Evolutionary conservation across 2,888 invertebrate species (phyloP).

Genomic region (Nomada ruficornis): DNA sequence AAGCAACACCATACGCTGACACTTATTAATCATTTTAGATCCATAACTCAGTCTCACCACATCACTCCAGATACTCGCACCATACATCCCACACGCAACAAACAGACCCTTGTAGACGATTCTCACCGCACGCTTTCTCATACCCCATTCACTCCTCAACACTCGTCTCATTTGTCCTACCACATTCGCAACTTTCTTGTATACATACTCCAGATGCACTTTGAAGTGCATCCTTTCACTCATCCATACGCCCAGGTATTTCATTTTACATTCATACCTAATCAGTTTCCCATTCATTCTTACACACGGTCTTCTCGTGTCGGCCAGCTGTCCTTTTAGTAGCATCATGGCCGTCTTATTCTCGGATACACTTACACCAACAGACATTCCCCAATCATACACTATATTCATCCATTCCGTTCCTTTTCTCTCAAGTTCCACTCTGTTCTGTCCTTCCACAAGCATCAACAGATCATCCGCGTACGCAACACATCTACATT

Average conservation of each 20-base stretch:
- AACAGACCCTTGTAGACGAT: too few relatives aligned
- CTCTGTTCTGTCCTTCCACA: not conserved
- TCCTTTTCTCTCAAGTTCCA: not conserved
- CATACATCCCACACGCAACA: too few relatives aligned
- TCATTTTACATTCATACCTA: not conserved
- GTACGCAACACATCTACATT: not conserved
- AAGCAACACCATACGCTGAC: constrained; percentile 1
- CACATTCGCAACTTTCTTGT: too few relatives aligned
- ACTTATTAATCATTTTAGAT: too few relatives aligned
- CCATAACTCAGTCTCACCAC: too few relatives aligned
- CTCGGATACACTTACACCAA: not conserved
- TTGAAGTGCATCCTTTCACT: not conserved
- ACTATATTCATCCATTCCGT: constrained; percentile 1
- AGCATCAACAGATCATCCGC: not conserved
- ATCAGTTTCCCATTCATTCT: not conserved
- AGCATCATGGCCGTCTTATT: not conserved
- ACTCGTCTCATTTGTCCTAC: too few relatives aligned
- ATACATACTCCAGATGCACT: not conserved
- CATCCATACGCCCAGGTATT: constrained; percentile 10
- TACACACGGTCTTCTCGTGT: not conserved
- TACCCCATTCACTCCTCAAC: too few relatives aligned
- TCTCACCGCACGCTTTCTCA: too few relatives aligned
- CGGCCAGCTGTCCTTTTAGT: not conserved
- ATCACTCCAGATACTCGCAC: too few relatives aligned
- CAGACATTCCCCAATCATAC: not conserved